These are phyloP conservation scores for Sylvia atricapilla DNA, from an alignment of 2,113 vertebrate genomes.

Conservation along the genomic window DNA sequence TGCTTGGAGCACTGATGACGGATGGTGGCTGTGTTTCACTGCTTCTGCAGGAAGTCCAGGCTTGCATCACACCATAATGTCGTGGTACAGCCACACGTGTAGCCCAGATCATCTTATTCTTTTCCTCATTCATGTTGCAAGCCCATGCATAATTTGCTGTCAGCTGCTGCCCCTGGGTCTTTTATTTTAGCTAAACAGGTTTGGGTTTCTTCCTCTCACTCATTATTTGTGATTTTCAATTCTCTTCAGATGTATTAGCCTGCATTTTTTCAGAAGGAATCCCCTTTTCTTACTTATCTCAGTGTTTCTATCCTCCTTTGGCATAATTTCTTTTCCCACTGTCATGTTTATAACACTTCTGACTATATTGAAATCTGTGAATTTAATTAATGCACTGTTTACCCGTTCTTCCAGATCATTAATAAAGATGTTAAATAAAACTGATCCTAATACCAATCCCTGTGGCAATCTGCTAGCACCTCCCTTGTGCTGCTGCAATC, in stretches of 20 bases:
- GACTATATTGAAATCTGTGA: conserved; percentile 64
- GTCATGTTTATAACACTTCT: conserved; percentile 70
- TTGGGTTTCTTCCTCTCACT: conserved; percentile 41
- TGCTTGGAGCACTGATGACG: neutral
- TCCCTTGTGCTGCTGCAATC: conserved; percentile 13
- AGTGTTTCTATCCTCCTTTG: conserved; percentile 63
- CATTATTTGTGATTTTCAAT: conserved; percentile 60
- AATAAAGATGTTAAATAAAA: conserved; percentile 65
- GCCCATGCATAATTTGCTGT: conserved; percentile 46
- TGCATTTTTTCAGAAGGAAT: conserved; percentile 63
- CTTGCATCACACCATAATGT: neutral
- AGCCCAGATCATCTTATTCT: conserved; percentile 28
- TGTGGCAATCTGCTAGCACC: conserved; percentile 1
- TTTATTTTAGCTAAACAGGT: conserved; percentile 41
- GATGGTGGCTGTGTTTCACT: neutral
- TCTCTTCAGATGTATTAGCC: conserved; percentile 51
- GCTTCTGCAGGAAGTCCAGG: neutral
- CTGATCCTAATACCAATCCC: conserved; percentile 41
- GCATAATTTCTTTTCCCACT: conserved; percentile 57
- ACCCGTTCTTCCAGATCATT: conserved; percentile 48
- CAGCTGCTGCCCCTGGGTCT: conserved; percentile 58
- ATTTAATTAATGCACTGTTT: conserved; percentile 71
- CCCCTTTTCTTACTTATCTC: conserved; percentile 58
- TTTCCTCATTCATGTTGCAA: conserved; percentile 13
- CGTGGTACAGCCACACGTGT: neutral